phyloP scores from a whole-genome alignment of 1,140 invertebrate genomes.

The Glossosoma conforme region DNA sequence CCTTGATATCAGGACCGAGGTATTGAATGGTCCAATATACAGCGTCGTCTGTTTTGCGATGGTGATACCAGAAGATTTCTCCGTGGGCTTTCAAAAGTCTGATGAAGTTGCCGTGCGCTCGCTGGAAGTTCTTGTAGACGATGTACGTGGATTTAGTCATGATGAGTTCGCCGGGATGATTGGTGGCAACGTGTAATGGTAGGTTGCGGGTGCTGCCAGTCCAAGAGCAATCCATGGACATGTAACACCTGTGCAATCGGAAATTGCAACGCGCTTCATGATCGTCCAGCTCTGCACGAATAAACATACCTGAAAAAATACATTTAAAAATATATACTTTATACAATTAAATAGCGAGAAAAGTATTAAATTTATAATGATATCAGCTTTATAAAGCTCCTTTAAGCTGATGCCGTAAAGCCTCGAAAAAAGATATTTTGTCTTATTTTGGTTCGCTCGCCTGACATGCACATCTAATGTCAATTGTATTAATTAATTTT shows the following conservation, averaged over 20 bases:
- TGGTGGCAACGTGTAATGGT: not conserved
- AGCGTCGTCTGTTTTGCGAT: not conserved
- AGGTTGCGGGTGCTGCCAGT: constrained; percentile 3
- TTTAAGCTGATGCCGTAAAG: no score
- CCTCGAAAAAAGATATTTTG: no score
- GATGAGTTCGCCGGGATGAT: constrained; percentile 4
- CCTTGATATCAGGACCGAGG: constrained; percentile 10
- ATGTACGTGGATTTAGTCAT: not conserved
- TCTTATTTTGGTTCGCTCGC: no score
- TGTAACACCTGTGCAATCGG: constrained; percentile 3
- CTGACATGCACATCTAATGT: no score
- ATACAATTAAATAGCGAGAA: not conserved
- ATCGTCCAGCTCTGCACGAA: not conserved
- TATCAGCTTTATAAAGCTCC: no score
- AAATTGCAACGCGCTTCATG: constrained; percentile 10
- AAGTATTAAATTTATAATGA: no score
- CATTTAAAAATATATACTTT: not conserved
- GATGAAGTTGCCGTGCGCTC: not conserved
- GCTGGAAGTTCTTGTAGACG: constrained; percentile 2
- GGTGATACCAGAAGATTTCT: constrained; percentile 13
- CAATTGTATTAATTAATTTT: no score
- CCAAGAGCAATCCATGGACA: constrained; percentile 2
- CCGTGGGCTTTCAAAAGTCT: constrained; percentile 1
- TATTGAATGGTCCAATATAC: constrained; percentile 15
- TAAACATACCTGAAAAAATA: constrained; percentile 11